A percentile compares a stretch with the other conserved stretches of the same genome.
phyloP scores from a whole-genome alignment of 2,888 invertebrate genomes.

The Blera fallax region DNA sequence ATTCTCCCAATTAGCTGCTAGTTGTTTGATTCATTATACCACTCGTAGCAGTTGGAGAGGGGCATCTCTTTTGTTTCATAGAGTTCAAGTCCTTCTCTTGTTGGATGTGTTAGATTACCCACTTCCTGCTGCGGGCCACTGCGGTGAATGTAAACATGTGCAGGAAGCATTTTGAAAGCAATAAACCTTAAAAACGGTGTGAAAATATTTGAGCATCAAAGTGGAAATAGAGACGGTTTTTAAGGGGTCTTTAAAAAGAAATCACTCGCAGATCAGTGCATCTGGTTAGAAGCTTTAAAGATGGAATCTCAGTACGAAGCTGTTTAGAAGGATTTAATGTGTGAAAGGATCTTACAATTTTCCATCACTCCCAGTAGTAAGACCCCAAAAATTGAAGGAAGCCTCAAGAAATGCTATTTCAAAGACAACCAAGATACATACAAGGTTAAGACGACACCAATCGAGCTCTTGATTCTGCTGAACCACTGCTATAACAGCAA shows the following conservation, averaged over 20 bases:
- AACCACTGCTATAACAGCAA: too few relatives aligned
- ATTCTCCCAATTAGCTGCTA: conserved; percentile 60
- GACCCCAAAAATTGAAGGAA: too few relatives aligned
- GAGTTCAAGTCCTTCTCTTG: conserved; percentile 16
- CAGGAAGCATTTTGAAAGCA: conserved; percentile 30
- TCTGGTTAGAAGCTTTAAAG: not conserved
- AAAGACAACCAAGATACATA: too few relatives aligned
- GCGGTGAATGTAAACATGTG: conserved; percentile 20
- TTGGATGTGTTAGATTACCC: conserved; percentile 35
- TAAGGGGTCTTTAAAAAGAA: not conserved
- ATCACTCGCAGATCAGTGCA: not conserved
- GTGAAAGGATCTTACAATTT: too few relatives aligned
- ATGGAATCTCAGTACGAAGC: too few relatives aligned
- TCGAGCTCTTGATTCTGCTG: too few relatives aligned
- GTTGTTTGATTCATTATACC: conserved; percentile 54
- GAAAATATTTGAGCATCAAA: conserved; percentile 14
- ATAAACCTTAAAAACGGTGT: conserved; percentile 33
- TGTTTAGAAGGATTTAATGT: too few relatives aligned
- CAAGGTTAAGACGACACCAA: too few relatives aligned
- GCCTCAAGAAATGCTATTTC: too few relatives aligned
- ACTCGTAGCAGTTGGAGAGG: not conserved
- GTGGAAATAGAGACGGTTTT: not conserved
- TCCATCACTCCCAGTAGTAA: too few relatives aligned
- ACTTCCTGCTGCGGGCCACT: not conserved
- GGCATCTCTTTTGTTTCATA: not conserved